phyloP scores from a whole-genome alignment of 2,113 vertebrate genomes.

The Xiphophorus maculatus region DNA sequence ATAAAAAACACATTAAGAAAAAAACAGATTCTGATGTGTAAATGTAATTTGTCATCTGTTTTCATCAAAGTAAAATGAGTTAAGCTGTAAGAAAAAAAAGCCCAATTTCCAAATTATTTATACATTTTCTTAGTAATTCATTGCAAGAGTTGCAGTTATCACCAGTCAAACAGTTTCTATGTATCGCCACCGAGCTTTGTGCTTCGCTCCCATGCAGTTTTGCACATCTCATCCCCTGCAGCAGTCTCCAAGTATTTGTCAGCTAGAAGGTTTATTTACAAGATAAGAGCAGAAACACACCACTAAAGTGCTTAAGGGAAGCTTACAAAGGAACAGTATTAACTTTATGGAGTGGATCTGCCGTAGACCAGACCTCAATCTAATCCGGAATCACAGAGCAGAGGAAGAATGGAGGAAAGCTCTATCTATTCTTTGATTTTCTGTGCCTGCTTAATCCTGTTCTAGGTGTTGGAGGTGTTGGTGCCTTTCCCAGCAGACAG shows the following conservation, averaged over 20 bases:
- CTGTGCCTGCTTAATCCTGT: neutral
- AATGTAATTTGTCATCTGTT: neutral
- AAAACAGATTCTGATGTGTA: neutral
- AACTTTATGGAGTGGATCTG: neutral
- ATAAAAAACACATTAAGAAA: too few relatives aligned
- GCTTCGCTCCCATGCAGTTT: neutral
- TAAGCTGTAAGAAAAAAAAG: neutral
- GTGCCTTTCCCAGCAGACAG: too few relatives aligned
- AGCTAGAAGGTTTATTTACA: neutral
- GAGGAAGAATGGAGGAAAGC: neutral
- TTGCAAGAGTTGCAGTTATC: too few relatives aligned
- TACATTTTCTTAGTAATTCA: neutral
- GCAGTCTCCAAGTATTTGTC: neutral
- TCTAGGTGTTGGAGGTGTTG: neutral
- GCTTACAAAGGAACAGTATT: neutral
- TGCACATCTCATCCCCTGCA: neutral
- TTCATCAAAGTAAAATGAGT: neutral
- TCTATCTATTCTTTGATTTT: neutral
- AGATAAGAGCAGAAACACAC: neutral
- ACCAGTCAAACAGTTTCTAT: neutral
- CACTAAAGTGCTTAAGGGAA: neutral
- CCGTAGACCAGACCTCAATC: neutral
- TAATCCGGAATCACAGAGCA: neutral
- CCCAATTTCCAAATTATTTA: neutral
- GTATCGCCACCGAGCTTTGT: neutral